Evolutionary conservation across 2,888 invertebrate species (phyloP), one percentile per base, ranked within the genome.

Genomic region (Microctonus hyperodae): DNA sequence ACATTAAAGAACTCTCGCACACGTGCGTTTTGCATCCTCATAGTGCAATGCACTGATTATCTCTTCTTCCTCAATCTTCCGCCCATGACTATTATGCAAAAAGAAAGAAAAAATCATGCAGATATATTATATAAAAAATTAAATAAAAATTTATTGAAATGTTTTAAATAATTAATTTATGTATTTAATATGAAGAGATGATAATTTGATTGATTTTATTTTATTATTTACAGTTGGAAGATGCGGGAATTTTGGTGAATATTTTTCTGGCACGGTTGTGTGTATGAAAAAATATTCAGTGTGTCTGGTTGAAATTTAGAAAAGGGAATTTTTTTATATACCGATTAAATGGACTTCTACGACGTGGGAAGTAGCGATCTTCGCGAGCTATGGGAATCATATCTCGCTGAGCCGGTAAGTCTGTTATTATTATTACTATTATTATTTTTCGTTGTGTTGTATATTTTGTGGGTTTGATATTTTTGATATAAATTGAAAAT

Each of bases 361-460:
- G 92, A 92, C 85, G 90, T 90, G 83, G 90, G 88, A 78, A 87
- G 88, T 71, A 90, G 91, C 76, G 90, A 90, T 85, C 87, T 92
- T 80, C 91, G 90, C 87, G 92, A 92, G 85, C 88, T 93, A 80
- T 93, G 92, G 92, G 92, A 92, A 84, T 89, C 91, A 78, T 92
- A 92, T 86, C 88, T 93, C 82, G 72, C 77, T 61, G 92, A 92
- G 87, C 90, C 92, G 90, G 92, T 92, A 85, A 91, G 92, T 7
- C 3, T 44, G 6, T 44, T 44, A n/a, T n/a, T n/a, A n/a, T n/a
- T n/a, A n/a, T n/a, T n/a, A n/a, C n/a, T n/a, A n/a, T n/a, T n/a
- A n/a, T n/a, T n/a, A n/a, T n/a, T n/a, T n/a, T n/a, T n/a, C n/a
- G n/a, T n/a, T n/a, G n/a, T n/a, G n/a, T n/a, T n/a, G n/a, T n/a